These are phyloP conservation scores for Dorcus parallelipipedus DNA, from an alignment of 2,888 invertebrate species.

Conservation along the genomic window DNA sequence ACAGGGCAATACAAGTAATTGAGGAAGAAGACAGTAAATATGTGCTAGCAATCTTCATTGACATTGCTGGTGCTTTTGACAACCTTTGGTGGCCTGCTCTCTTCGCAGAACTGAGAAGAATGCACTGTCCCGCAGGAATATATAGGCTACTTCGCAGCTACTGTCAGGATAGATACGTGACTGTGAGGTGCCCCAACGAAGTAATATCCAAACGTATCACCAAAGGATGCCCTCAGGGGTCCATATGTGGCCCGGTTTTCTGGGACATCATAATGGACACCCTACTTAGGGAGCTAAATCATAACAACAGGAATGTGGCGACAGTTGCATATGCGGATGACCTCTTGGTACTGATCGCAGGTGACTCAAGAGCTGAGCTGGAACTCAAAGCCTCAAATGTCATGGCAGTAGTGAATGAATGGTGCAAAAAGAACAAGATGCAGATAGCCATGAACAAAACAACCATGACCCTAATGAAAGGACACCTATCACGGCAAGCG, in stretches of 20 bases:
- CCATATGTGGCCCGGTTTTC: neutral
- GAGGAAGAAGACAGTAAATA: neutral
- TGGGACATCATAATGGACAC: neutral
- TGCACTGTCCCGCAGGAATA: neutral
- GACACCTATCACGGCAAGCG: neutral
- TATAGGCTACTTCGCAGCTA: conserved; percentile 10
- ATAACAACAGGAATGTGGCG: neutral
- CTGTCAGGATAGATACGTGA: conserved; percentile 8
- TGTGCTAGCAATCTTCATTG: conserved; percentile 5
- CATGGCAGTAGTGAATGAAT: neutral
- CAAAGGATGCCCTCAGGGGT: conserved; percentile 13
- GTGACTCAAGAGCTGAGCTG: neutral
- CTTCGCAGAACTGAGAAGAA: neutral
- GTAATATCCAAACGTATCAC: neutral
- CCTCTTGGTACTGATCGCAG: neutral
- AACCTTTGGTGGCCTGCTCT: conserved; percentile 18
- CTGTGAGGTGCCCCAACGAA: neutral
- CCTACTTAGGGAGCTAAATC: neutral
- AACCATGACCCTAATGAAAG: neutral
- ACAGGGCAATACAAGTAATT: neutral
- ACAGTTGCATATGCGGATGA: conserved; percentile 9
- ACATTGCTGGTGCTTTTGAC: conserved; percentile 19
- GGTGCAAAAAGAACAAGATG: too few species aligned
- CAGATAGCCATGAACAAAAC: too few species aligned
- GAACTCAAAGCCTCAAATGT: neutral